Conservation (phyloP, 2,113 vertebrate genomes). For the Oriolus oriolus region DNA sequence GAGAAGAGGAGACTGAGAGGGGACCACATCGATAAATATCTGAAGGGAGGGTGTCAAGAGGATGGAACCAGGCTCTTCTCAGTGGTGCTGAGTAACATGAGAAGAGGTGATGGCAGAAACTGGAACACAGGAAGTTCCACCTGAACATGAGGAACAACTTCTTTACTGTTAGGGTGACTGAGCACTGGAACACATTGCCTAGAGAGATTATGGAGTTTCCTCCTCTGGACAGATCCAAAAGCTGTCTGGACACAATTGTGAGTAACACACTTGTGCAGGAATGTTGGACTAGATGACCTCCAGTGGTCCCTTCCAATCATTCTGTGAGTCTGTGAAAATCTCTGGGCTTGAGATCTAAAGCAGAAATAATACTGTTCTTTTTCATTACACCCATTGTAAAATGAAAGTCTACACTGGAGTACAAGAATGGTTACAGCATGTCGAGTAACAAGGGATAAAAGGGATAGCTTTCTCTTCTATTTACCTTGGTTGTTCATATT, state of each 20-base stretch:
- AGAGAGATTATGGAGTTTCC: not conserved
- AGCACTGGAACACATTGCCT: not conserved
- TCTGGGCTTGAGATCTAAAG: not conserved
- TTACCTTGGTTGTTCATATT: not conserved
- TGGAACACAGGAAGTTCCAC: not conserved
- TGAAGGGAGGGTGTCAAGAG: not conserved
- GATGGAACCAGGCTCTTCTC: not conserved
- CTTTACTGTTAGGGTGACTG: not conserved
- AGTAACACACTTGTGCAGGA: not conserved
- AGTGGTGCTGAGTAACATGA: not conserved
- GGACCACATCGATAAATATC: not conserved
- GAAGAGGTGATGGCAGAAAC: not conserved
- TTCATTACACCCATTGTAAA: not conserved
- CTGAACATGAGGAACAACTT: not conserved
- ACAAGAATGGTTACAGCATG: not conserved
- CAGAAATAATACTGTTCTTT: not conserved
- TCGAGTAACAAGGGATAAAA: not conserved
- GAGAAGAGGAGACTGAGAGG: not conserved
- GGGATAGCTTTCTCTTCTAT: not conserved
- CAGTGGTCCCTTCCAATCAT: not conserved
- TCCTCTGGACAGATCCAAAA: not conserved
- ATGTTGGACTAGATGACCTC: not conserved
- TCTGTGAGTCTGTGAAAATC: not conserved
- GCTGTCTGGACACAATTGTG: rapidly evolving
- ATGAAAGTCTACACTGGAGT: not conserved